phyloP scores from a whole-genome alignment of 2,113 vertebrate genomes.

The Paramormyrops kingsleyae region DNA sequence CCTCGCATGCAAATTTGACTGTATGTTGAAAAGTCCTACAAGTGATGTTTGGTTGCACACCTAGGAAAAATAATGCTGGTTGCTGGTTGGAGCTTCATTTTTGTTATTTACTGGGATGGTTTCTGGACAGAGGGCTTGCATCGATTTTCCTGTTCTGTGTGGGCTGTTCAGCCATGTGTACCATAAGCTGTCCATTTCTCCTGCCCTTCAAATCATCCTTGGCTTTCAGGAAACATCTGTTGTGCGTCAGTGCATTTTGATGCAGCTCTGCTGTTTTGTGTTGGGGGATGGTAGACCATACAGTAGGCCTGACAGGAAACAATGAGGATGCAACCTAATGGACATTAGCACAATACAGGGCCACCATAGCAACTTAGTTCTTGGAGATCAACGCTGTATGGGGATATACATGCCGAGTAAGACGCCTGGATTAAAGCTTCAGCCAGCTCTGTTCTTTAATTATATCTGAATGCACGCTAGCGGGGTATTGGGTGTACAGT shows the following conservation, averaged over 20 bases:
- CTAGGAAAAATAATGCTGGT: not conserved
- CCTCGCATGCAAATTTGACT: not conserved
- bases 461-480: not conserved
- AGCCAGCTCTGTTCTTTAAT: not conserved
- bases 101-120: not conserved
- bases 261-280: not conserved
- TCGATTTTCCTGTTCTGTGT: not conserved
- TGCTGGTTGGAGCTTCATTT: not conserved
- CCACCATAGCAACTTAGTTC: not conserved
- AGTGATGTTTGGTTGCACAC: not conserved
- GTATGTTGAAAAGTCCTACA: not conserved
- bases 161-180: not conserved
- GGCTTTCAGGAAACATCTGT: not conserved
- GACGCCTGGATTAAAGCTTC: not conserved
- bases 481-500: not conserved
- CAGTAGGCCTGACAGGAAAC: not conserved
- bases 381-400: not conserved
- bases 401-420: not conserved
- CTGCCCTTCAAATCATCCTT: not conserved
- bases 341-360: not conserved
- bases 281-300: not conserved
- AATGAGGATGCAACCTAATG: not conserved
- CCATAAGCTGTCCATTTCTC: not conserved
- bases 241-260: not conserved
- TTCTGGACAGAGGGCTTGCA: not conserved